Evolutionary conservation across 2,888 invertebrate genomes (phyloP).

Genomic region (Anthoptus insignis): DNA sequence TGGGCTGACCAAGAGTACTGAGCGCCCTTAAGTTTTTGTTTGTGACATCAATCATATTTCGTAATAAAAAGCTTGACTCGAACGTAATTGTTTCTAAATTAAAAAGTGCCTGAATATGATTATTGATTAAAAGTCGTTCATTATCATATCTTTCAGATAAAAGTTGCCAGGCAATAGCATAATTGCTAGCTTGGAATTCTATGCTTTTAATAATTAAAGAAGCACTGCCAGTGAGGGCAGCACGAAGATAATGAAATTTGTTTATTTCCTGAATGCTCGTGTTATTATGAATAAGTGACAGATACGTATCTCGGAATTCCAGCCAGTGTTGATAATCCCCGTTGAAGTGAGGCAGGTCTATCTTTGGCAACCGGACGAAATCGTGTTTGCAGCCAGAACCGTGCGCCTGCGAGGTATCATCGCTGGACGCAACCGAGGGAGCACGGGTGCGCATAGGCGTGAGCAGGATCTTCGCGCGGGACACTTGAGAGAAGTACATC

Average conservation of each 20-base stretch:
- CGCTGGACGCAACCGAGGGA: neutral
- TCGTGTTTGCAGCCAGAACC: conserved; percentile 29
- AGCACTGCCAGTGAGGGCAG: conserved; percentile 27
- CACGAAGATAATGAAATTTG: conserved; percentile 33
- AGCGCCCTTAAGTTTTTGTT: conserved; percentile 41
- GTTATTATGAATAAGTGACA: conserved; percentile 36
- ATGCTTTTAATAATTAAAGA: conserved; percentile 42
- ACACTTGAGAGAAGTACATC: conserved; percentile 18
- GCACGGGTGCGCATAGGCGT: neutral
- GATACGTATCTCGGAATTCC: conserved; percentile 42
- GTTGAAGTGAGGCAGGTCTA: conserved; percentile 42
- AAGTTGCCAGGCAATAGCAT: conserved; percentile 46
- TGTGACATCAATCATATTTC: conserved; percentile 32
- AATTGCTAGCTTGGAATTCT: conserved; percentile 45
- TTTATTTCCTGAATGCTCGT: conserved; percentile 26
- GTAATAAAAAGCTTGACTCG: conserved; percentile 13
- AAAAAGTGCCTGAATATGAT: conserved; percentile 14
- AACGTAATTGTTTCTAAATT: conserved; percentile 1
- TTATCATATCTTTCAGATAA: conserved; percentile 40
- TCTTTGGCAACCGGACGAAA: conserved; percentile 37
- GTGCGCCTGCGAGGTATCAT: conserved; percentile 1
- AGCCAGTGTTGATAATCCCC: conserved; percentile 41
- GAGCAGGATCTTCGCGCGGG: conserved; percentile 13
- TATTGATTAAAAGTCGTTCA: conserved; percentile 22
- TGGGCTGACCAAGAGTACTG: conserved; percentile 33